These are phyloP conservation scores for Dendronephthya gigantea DNA, from an alignment of 64 coral and sea anemone species.

Conservation along the genomic window DNA sequence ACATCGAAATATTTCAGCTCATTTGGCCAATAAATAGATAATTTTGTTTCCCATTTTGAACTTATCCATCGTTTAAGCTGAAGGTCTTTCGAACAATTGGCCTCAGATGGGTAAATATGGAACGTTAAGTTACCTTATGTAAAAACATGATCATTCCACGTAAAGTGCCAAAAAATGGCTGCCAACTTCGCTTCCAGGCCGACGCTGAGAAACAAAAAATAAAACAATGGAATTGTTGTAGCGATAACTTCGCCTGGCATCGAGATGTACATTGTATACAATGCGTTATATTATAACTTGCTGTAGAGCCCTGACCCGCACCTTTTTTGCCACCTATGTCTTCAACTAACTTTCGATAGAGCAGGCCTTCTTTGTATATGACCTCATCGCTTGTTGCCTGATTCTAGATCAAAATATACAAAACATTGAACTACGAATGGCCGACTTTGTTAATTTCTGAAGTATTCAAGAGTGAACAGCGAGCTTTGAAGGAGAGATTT, in stretches of 20 bases:
- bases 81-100: too few relatives aligned
- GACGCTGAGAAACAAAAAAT: neutral
- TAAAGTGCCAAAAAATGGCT: slow-evolving; percentile 13
- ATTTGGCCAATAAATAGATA: too few relatives aligned
- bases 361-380: slow-evolving; percentile 73
- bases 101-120: too few relatives aligned
- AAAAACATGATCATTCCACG: slow-evolving; percentile 87
- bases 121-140: slow-evolving; percentile 65
- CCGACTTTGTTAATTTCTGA: too few relatives aligned
- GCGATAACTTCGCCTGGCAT: too few relatives aligned
- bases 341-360: slow-evolving; percentile 80
- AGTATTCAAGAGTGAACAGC: too few relatives aligned
- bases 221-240: too few relatives aligned
- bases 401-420: slow-evolving; percentile 42
- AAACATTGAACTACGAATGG: neutral
- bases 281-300: neutral
- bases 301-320: neutral
- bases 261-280: too few relatives aligned
- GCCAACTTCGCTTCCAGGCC: neutral
- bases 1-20: too few relatives aligned
- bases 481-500: too few relatives aligned
- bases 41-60: too few relatives aligned
- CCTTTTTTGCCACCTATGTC: slow-evolving; percentile 79
- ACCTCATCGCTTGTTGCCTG: slow-evolving; percentile 67
- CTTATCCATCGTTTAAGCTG: too few relatives aligned